These are phyloP conservation scores for Homalodisca vitripennis DNA, from an alignment of 1,140 invertebrate genomes.

Conservation along the genomic window DNA sequence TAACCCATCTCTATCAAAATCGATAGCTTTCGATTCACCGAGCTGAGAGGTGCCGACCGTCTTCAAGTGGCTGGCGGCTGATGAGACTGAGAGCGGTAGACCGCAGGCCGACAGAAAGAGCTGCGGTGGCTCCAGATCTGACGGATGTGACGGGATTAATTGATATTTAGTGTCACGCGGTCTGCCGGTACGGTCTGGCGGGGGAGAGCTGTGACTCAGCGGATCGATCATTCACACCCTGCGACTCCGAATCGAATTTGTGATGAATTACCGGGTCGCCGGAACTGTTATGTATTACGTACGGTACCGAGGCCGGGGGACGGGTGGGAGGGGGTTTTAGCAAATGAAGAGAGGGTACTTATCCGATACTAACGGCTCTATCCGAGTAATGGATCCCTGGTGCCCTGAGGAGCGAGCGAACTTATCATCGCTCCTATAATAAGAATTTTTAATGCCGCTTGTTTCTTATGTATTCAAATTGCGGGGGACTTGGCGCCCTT, in stretches of 20 bases:
- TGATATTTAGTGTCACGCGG: slow-evolving; percentile 21
- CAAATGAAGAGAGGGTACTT: background rate
- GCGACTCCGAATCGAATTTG: slow-evolving; percentile 28
- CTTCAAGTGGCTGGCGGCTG: too few species aligned
- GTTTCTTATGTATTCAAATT: slow-evolving; percentile 22
- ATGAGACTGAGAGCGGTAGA: background rate
- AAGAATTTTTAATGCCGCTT: background rate
- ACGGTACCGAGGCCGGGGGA: background rate
- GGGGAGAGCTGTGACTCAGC: slow-evolving; percentile 3
- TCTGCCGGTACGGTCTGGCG: background rate
- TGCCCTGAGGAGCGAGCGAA: background rate
- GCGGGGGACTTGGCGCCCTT: background rate
- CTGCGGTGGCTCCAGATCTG: background rate
- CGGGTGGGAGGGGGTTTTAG: background rate
- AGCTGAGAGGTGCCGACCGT: too few species aligned
- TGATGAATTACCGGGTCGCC: slow-evolving; percentile 19
- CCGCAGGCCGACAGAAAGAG: background rate
- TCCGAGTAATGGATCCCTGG: slow-evolving; percentile 9
- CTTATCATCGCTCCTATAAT: slow-evolving; percentile 1
- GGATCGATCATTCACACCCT: slow-evolving; percentile 27
- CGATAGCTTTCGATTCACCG: too few species aligned
- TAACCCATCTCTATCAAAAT: too few species aligned
- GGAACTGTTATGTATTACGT: background rate
- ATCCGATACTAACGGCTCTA: slow-evolving; percentile 18
- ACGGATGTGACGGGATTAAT: slow-evolving; percentile 19